Conservation (phyloP, 2,797 vertebrate species). For the Varecia variegata region DNA sequence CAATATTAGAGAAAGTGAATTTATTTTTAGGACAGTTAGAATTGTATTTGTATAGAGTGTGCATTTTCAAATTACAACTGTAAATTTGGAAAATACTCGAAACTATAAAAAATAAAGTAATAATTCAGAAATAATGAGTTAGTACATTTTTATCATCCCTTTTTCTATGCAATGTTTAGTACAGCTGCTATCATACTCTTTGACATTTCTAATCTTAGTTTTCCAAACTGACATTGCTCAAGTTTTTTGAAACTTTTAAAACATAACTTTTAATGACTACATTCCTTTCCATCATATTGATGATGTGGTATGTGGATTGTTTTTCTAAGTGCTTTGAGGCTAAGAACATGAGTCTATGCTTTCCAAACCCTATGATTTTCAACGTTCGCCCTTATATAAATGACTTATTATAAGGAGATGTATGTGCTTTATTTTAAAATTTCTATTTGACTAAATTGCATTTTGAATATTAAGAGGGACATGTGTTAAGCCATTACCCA, state of each 20-base stretch:
- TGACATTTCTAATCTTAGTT: neutral
- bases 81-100: constrained; percentile 30
- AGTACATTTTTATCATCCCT: neutral
- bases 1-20: neutral
- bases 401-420: neutral
- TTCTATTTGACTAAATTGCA: neutral
- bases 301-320: constrained; percentile 24
- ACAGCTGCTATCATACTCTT: neutral
- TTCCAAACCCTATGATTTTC: neutral
- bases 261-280: neutral
- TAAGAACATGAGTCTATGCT: neutral
- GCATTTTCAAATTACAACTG: constrained; percentile 22
- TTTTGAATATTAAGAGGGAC: constrained; percentile 16
- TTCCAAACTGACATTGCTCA: neutral
- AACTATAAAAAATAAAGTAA: neutral
- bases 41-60: constrained; percentile 9
- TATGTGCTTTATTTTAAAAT: neutral
- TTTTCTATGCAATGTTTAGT: neutral
- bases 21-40: neutral
- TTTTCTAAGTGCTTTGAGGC: neutral
- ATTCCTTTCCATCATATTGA: constrained; percentile 28
- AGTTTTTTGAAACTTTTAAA: neutral
- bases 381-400: neutral
- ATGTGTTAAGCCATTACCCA: neutral
- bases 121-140: neutral